Conservation (phyloP, 2,797 vertebrate genomes). For the Rallus crepitans region DNA sequence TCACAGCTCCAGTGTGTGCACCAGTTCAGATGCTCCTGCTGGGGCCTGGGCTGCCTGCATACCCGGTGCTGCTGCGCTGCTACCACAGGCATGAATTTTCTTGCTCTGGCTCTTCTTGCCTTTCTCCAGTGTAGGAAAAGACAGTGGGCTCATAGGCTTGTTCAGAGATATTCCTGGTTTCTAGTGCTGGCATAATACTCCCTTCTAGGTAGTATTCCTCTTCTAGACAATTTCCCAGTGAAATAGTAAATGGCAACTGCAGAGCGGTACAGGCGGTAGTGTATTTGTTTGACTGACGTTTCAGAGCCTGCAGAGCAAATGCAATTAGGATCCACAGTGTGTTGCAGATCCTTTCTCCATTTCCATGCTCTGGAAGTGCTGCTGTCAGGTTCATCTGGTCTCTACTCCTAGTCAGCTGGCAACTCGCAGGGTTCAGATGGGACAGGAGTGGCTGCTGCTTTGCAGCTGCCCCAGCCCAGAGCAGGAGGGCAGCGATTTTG, state of each 20-base stretch:
- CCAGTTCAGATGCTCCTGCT: neutral
- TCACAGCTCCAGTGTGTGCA: neutral
- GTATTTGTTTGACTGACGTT: constrained; percentile 44
- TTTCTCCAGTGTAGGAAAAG: neutral
- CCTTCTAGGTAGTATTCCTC: constrained; percentile 58
- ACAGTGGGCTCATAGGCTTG: constrained; percentile 9
- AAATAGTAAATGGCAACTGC: constrained; percentile 67
- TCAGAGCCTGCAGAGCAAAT: constrained; percentile 51
- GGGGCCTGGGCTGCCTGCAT: constrained; percentile 17
- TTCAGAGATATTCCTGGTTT: constrained; percentile 56
- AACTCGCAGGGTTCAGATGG: neutral
- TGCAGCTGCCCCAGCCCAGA: fast-evolving
- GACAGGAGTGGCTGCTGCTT: neutral
- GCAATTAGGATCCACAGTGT: constrained; percentile 44
- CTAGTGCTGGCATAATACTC: constrained; percentile 45
- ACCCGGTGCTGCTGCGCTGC: constrained; percentile 2
- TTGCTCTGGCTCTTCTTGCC: neutral
- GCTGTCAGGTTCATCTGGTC: neutral
- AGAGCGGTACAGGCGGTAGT: constrained; percentile 15
- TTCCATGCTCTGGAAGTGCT: neutral
- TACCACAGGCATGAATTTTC: neutral
- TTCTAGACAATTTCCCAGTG: constrained; percentile 60
- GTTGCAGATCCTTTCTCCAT: constrained; percentile 10
- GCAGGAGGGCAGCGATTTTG: neutral
- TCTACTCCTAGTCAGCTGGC: neutral